These are phyloP conservation scores for Drosophila demipolita DNA, from an alignment of 2,888 invertebrate species.

Conservation along the genomic window DNA sequence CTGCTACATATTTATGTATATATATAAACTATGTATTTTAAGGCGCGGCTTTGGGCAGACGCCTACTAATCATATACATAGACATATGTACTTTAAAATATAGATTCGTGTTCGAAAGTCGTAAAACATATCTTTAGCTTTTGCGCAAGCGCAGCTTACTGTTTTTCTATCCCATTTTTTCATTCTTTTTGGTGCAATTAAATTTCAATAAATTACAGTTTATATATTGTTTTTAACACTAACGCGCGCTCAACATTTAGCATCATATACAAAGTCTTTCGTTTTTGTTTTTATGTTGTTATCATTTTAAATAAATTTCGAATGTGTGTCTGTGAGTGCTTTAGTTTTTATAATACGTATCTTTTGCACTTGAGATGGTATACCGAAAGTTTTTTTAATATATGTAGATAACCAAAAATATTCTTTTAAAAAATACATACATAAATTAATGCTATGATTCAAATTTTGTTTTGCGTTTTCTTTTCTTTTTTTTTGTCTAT, in stretches of 20 bases:
- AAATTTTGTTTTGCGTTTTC: slow-evolving; percentile 34
- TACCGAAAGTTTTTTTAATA: slow-evolving; percentile 59
- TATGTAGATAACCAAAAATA: slow-evolving; percentile 44
- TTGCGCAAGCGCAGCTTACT: slow-evolving; percentile 29
- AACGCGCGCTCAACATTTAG: slow-evolving; percentile 64
- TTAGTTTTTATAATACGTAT: slow-evolving; percentile 54
- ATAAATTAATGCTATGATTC: slow-evolving; percentile 64
- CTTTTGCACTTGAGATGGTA: slow-evolving; percentile 55
- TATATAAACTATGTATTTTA: slow-evolving; percentile 59
- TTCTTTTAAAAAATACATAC: slow-evolving; percentile 28
- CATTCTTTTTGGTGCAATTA: slow-evolving; percentile 69
- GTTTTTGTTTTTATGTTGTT: slow-evolving; percentile 46
- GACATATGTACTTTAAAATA: slow-evolving; percentile 34
- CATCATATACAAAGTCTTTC: slow-evolving; percentile 79
- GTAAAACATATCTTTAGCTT: slow-evolving; percentile 59
- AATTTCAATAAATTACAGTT: slow-evolving; percentile 75
- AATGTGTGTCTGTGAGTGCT: slow-evolving; percentile 41
- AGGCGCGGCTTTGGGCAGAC: slow-evolving; percentile 49
- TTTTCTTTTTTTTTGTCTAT: slow-evolving; percentile 35
- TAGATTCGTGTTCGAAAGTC: slow-evolving; percentile 73
- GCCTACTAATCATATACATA: slow-evolving; percentile 59
- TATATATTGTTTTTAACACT: slow-evolving; percentile 50
- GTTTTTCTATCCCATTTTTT: slow-evolving; percentile 6
- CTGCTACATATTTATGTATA: slow-evolving; percentile 29
- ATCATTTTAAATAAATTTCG: slow-evolving; percentile 64